Base-by-base conservation (phyloP, 2,797 vertebrate species). In the Acipenser transmontanus region DNA sequence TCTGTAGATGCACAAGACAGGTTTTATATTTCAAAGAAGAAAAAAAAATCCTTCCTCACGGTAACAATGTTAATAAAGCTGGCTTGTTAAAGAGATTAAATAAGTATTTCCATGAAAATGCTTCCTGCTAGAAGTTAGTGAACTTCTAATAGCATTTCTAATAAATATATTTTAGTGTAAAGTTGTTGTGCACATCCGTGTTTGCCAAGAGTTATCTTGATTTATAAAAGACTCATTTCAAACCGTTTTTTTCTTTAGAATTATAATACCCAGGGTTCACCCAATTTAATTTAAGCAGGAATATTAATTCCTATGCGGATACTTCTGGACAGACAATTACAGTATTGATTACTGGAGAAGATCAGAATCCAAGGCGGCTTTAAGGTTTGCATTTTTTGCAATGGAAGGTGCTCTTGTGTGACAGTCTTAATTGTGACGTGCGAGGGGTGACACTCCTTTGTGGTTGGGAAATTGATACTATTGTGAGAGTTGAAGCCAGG, bases 401-500 rank as follows among this genome's bases (percentile, higher is more conserved):
- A 56, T 17, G 50, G 34, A 48, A 62, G 61, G 34, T 17, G 17
- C 14, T 54, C 12, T 47, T 7, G 6, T 62, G n/a, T 12, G 47
- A 13, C 59, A 59, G 13, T 61, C 49, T 59, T 65, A 34, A 47
- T 50, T 7, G 54, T 57, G 14, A 57, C 14, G 54, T 13, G 12
- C 9, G 59, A 14, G 7, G 6, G 54, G 34, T 68, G 62, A 62
- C 65, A 34, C 64, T 49, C 12, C 7, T 12, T 47, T 62, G 9
- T 11, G 50, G 13, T 12, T 5, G 49, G 62, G 68, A 64, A 70
- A 71, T 67, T 69, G 64, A 69, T 69, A 66, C 68, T 66, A 49
- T 50, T 1, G 8, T 49, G 11, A 20, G 7, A 61, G 54, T n/a
- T 11, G 49, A 64, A 57, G 67, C 60, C 59, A 59, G 65, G 17